Percentiles rank a stretch among this genome's conserved stretches.
These are phyloP conservation scores for Erinaceus europaeus DNA, from an alignment of 2,113 vertebrate genomes.

Conservation along the genomic window DNA sequence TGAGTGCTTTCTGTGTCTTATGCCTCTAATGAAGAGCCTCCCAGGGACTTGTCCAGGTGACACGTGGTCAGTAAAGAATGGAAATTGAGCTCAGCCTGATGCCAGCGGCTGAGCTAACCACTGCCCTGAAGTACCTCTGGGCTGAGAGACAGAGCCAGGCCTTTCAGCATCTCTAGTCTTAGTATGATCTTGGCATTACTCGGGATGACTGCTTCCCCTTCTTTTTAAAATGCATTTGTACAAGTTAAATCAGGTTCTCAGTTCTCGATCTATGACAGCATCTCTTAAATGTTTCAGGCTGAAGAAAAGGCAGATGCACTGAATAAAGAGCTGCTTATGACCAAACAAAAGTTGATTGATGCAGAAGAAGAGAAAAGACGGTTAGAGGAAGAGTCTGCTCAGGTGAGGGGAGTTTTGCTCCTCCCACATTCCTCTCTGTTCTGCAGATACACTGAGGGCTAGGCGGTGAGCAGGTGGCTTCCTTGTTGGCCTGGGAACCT, in stretches of 20 bases:
- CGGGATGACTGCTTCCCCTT: background rate
- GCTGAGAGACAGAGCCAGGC: no score
- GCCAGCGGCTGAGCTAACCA: background rate
- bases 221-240: background rate
- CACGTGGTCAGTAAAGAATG: background rate
- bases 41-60: background rate
- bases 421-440: background rate
- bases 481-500: background rate
- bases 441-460: no score
- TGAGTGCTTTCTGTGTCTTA: no score
- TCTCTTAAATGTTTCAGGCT: constrained; percentile 82
- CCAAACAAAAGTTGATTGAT: constrained; percentile 97
- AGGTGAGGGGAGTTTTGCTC: constrained; percentile 81
- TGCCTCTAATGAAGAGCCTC: background rate
- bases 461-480: background rate
- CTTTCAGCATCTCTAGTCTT: background rate
- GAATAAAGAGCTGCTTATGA: constrained; percentile 98
- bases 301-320: constrained; percentile 97
- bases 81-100: background rate
- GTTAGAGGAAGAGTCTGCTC: constrained; percentile 94
- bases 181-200: no score
- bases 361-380: constrained; percentile 97
- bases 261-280: background rate
- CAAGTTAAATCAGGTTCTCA: background rate
- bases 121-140: background rate